Conservation (phyloP, 64 coral and sea anemone species). For the Astreopora myriophthalma region DNA sequence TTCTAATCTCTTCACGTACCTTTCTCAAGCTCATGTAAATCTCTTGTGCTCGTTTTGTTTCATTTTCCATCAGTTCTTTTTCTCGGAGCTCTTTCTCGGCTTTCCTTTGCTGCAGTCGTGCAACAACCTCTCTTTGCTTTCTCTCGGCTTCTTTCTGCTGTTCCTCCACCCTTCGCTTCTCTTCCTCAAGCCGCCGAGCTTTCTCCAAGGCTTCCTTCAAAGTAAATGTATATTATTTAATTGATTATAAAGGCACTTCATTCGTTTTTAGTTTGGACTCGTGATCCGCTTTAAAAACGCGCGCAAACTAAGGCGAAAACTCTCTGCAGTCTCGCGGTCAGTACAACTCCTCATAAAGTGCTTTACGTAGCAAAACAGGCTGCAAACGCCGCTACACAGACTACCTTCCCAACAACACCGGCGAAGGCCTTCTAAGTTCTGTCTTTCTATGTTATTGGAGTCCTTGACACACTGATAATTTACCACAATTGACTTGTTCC, state of each 20-base stretch:
- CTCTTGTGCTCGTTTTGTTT: conserved; percentile 86
- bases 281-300: too few species aligned
- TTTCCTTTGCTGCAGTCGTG: conserved; percentile 71
- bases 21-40: conserved; percentile 94
- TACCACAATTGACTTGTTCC: too few species aligned
- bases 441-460: too few species aligned
- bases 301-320: not conserved
- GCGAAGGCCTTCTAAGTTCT: too few species aligned
- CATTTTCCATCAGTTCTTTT: conserved; percentile 81
- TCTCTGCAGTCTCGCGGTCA: too few species aligned
- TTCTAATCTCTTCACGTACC: conserved; percentile 71
- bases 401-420: too few species aligned
- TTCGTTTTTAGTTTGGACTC: too few species aligned
- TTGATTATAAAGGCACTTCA: too few species aligned
- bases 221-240: not conserved
- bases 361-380: too few species aligned
- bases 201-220: conserved; percentile 78
- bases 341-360: too few species aligned
- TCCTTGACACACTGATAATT: too few species aligned
- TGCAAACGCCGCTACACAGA: too few species aligned
- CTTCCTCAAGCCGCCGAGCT: conserved; percentile 77
- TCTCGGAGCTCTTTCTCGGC: conserved; percentile 83
- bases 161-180: conserved; percentile 57
- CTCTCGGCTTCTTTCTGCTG: conserved; percentile 74
- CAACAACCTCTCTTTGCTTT: conserved; percentile 75